A percentile compares a stretch with the other conserved stretches of the same genome.
These are phyloP conservation scores for Akabosia matsudoensis DNA, from an alignment of 1,140 invertebrate genomes.

Conservation along the genomic window DNA sequence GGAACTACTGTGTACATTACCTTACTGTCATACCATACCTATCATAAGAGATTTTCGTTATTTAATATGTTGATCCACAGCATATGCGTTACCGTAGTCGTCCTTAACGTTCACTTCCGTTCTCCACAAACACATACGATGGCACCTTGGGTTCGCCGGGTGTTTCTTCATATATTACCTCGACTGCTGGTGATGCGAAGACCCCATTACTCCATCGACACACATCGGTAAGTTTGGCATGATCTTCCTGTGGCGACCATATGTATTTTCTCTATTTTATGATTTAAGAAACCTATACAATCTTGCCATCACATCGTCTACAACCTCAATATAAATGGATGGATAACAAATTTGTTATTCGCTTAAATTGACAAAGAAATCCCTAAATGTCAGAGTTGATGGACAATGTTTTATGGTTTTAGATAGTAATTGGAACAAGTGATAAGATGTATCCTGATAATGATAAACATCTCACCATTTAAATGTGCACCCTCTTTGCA, in stretches of 20 bases:
- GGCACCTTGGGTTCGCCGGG: conserved; percentile 86
- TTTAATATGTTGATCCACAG: conserved; percentile 48
- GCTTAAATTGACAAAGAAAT: background rate
- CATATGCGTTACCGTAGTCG: conserved; percentile 64
- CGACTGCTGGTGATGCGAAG: conserved; percentile 75
- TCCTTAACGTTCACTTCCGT: conserved; percentile 82
- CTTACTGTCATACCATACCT: too few species aligned
- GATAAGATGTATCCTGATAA: too few species aligned
- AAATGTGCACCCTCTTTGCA: too few species aligned
- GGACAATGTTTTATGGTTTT: too few species aligned
- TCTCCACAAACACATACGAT: conserved; percentile 92
- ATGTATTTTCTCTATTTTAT: background rate
- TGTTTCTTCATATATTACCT: conserved; percentile 88
- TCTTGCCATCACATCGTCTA: background rate
- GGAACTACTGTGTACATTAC: background rate
- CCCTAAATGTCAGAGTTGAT: too few species aligned
- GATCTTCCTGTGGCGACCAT: conserved; percentile 1
- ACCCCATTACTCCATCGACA: conserved; percentile 75
- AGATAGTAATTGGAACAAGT: too few species aligned
- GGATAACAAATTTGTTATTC: too few species aligned
- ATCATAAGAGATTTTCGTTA: too few species aligned
- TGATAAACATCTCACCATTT: too few species aligned
- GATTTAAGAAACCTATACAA: background rate
- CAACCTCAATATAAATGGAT: background rate
- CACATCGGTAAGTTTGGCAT: conserved; percentile 59